Conservation (phyloP, 2,113 vertebrate genomes). For the Cryptomyrus ogoouensis region DNA sequence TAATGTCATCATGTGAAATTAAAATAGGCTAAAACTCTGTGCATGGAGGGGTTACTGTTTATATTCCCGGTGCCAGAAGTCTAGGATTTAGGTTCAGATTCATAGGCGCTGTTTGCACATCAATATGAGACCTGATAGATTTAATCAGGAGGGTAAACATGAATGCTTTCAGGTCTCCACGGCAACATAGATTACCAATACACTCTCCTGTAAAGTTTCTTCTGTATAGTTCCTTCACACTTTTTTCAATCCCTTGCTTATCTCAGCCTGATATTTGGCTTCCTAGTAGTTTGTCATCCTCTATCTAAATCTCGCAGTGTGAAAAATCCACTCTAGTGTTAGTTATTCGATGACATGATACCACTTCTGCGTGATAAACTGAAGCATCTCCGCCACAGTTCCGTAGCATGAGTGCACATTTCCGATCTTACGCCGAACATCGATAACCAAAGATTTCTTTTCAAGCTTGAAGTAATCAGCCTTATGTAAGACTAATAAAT, state of each 20-base stretch:
- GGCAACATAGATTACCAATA: constrained; percentile 9
- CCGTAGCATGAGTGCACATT: not conserved
- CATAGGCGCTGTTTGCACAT: constrained; percentile 65
- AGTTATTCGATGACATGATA: not conserved
- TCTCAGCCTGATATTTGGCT: not conserved
- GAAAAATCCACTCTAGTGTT: not conserved
- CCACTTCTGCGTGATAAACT: not conserved
- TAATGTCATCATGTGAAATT: constrained; percentile 31
- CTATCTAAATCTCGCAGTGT: not conserved
- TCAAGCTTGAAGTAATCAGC: not conserved
- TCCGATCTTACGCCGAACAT: not conserved
- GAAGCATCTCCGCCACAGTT: too few relatives aligned
- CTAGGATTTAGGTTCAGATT: constrained; percentile 48
- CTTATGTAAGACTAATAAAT: not conserved
- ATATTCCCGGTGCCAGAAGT: constrained; percentile 64
- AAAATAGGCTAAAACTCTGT: constrained; percentile 56
- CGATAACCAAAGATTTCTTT: not conserved
- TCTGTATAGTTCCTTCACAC: not conserved
- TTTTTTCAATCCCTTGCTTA: not conserved
- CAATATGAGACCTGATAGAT: constrained; percentile 64
- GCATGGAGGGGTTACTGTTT: constrained; percentile 43
- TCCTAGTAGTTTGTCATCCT: not conserved
- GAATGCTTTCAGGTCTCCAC: constrained; percentile 21
- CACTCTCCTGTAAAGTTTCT: not conserved
- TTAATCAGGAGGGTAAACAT: constrained; percentile 70